Evolutionary conservation across 2,888 invertebrate genomes (phyloP).

Genomic region (Cephus nigrinus): DNA sequence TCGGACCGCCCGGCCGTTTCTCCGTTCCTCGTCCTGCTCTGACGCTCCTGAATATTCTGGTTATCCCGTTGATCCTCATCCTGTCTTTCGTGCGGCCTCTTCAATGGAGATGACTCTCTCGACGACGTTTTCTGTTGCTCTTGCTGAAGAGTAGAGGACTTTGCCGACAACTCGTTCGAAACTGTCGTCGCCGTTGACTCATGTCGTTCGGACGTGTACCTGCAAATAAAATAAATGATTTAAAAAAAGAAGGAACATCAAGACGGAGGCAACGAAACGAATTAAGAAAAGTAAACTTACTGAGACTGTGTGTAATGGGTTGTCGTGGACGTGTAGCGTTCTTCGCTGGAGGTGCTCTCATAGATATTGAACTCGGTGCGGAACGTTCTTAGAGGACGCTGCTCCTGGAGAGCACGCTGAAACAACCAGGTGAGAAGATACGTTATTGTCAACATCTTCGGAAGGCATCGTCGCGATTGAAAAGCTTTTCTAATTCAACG

Average conservation of each 20-base stretch:
- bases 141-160: not conserved
- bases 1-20: conserved; percentile 25
- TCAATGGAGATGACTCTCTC: conserved; percentile 46
- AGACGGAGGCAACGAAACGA: not conserved
- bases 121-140: conserved; percentile 39
- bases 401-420: conserved; percentile 63
- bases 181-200: conserved; percentile 43
- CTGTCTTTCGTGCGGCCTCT: conserved; percentile 27
- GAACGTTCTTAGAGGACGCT: conserved; percentile 79
- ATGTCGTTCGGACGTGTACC: conserved; percentile 55
- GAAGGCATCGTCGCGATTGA: not conserved
- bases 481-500: not conserved
- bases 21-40: conserved; percentile 35
- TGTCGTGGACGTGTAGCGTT: conserved; percentile 72
- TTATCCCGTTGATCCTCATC: not conserved
- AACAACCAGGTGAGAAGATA: conserved; percentile 55
- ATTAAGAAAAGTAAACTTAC: conserved; percentile 69
- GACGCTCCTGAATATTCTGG: conserved; percentile 19
- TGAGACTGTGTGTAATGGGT: conserved; percentile 72
- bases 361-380: conserved; percentile 85
- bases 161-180: conserved; percentile 39
- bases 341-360: conserved; percentile 75
- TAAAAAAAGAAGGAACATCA: too few species aligned
- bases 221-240: conserved; percentile 16
- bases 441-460: conserved; percentile 46